A percentile compares a stretch with the other conserved stretches of the same genome.
Evolutionary conservation across 2,888 invertebrate species (phyloP).

Genomic region (Tiliacea aurago): DNA sequence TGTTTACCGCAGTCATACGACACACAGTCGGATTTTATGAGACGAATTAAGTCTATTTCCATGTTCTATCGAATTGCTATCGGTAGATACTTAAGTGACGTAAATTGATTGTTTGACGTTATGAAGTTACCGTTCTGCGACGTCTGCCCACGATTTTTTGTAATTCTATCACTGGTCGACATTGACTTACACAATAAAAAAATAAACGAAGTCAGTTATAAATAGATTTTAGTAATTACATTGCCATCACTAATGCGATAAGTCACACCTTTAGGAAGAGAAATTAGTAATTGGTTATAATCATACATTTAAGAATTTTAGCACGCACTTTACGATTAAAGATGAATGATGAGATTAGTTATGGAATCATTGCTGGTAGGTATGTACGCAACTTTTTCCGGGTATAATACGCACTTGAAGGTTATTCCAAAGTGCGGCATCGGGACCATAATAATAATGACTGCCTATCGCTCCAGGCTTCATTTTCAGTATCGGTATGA

Average conservation of each 20-base stretch:
- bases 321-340: constrained; percentile 28
- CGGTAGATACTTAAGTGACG: background rate
- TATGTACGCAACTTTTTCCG: constrained; percentile 23
- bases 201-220: background rate
- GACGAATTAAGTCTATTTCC: constrained; percentile 10
- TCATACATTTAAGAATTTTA: constrained; percentile 2
- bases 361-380: constrained; percentile 4
- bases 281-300: constrained; percentile 14
- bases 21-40: background rate
- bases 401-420: background rate
- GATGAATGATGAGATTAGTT: constrained; percentile 25
- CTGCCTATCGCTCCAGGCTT: background rate
- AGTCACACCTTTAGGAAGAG: constrained; percentile 14
- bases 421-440: background rate
- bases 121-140: background rate
- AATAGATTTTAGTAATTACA: constrained; percentile 4
- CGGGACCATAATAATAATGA: background rate
- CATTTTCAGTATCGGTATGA: background rate
- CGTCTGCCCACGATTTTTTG: background rate
- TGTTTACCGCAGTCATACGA: background rate
- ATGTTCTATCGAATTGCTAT: constrained; percentile 3
- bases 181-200: background rate
- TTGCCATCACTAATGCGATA: constrained; percentile 17
- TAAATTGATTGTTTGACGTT: constrained; percentile 12
- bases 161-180: background rate